Base-by-base conservation (phyloP, 2,797 vertebrate species). In the Onychomys torridus region DNA sequence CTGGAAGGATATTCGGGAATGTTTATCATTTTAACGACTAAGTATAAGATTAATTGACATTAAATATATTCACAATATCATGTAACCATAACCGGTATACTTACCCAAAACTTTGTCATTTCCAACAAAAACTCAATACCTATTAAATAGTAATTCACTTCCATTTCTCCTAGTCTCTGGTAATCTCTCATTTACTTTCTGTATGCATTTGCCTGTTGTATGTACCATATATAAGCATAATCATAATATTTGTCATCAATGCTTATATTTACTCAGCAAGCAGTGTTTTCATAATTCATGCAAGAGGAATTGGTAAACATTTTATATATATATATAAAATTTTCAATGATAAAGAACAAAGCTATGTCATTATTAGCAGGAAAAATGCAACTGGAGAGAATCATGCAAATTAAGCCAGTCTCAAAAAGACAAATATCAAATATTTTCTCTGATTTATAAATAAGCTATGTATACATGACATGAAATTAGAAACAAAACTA, bases 41-140 rank as follows among this genome's bases (percentile, higher is more conserved):
- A n/a, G n/a, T n/a, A n/a, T n/a, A n/a, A 29, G 75, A 89, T 71
- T 93, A 29, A 16, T 25, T 65, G 84, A 52, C 46, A 83, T 77
- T 78, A 94, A 92, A 85, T 81, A 67, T 59, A 95, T 75, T 84
- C 17, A 95, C 49, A 76, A 12, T 52, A 85, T 43, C 49, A 16
- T 32, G 6, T 85, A 77, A 71, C 23, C 67, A 71, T 91, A 46
- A 81, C 67, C 40, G 82, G 61, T 93, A 49, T 16, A 34, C 87
- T 43, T 21, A 59, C 67, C 8, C 89, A 61, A 88, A 75, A 89
- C 12, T 25, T 94, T 61, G 61, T 89, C 9, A 67, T 73, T 27
- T 55, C 59, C 59, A 81, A 75, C 49, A 63, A 91, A 94, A 71
- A n/a, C 25, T 92, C 61, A 63, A 1, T 43, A 46, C 14, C 5